Base-by-base conservation (phyloP, 2,113 vertebrate genomes). In the Apteryx owenii region DNA sequence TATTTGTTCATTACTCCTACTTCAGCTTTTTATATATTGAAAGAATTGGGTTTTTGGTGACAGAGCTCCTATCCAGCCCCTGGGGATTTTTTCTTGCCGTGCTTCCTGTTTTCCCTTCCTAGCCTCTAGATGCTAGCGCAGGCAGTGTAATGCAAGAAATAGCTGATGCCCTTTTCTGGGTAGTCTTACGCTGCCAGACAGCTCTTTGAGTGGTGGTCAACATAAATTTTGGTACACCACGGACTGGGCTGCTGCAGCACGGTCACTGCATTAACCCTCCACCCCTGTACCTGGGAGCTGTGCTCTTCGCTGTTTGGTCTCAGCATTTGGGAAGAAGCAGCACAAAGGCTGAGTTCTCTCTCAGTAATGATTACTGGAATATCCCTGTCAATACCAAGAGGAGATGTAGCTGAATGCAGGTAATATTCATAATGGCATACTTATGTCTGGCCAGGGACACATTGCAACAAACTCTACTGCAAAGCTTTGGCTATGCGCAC, bases 221-320 rank as follows among this genome's bases (percentile, higher is more conserved):
- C 56, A 6, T 1, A 2, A 46, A 19, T 4, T 29, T 21, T 19
- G 28, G 31, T 4, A 5, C 0, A 1, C 25, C 33, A 3, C 2
- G 42, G 53, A 1, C 6, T 1, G 2, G 25, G 58, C 36, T 56
- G 11, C 66, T 77, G 18, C 2, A 5, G 76, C 28, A 29, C 21
- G 28, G n/a, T 4, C 64, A 38, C 60, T 36, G 4, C 22, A 4
- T 2, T 3, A 6, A 14, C 2, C 11, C 69, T 78, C 31, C 50
- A 40, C 36, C 48, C 28, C 2, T 0, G 1, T 1, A 3, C 0
- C 0, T 10, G 20, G 23, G 44, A 38, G 58, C 44, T 62, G 54
- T 50, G 13, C 50, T 58, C 5, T 21, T 28, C 42, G 65, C 51
- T 33, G 10, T 2, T 6, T 86, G 83, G 60, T 38, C 58, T 88